These are phyloP conservation scores for Erebia palarica DNA, from an alignment of 2,888 invertebrate genomes.

Conservation along the genomic window DNA sequence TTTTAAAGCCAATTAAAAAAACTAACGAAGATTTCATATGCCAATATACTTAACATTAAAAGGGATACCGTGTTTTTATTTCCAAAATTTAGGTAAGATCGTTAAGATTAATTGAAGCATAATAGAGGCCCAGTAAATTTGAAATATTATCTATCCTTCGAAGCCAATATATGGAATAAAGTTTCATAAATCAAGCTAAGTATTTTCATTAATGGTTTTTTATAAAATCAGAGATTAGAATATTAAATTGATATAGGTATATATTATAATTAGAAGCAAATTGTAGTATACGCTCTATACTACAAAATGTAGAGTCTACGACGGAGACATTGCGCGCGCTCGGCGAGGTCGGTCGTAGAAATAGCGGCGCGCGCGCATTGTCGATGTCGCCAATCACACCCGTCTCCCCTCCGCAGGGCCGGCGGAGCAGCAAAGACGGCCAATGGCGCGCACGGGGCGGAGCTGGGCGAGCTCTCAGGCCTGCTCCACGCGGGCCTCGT, in stretches of 20 bases:
- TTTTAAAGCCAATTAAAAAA: too few relatives aligned
- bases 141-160: not conserved
- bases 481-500: constrained; percentile 86
- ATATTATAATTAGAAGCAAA: constrained; percentile 5
- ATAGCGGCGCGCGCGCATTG: constrained; percentile 66
- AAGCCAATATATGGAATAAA: not conserved
- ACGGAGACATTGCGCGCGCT: constrained; percentile 61
- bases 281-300: constrained; percentile 37
- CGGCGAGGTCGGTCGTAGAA: constrained; percentile 51
- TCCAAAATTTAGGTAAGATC: too few relatives aligned
- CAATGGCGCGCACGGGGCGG: constrained; percentile 87
- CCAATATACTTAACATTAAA: too few relatives aligned
- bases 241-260: constrained; percentile 5
- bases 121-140: not conserved
- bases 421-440: constrained; percentile 83
- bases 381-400: constrained; percentile 71
- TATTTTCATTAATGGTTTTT: constrained; percentile 6
- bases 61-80: too few relatives aligned
- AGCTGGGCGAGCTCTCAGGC: constrained; percentile 84
- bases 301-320: constrained; percentile 54
- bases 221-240: not conserved
- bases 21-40: too few relatives aligned
- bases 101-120: not conserved
- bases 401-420: constrained; percentile 85
- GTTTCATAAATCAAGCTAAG: constrained; percentile 7